Evolutionary conservation across 2,113 vertebrate genomes (phyloP), one percentile per base, ranked within the genome.

Genomic region (Cephalopholis sonnerati): DNA sequence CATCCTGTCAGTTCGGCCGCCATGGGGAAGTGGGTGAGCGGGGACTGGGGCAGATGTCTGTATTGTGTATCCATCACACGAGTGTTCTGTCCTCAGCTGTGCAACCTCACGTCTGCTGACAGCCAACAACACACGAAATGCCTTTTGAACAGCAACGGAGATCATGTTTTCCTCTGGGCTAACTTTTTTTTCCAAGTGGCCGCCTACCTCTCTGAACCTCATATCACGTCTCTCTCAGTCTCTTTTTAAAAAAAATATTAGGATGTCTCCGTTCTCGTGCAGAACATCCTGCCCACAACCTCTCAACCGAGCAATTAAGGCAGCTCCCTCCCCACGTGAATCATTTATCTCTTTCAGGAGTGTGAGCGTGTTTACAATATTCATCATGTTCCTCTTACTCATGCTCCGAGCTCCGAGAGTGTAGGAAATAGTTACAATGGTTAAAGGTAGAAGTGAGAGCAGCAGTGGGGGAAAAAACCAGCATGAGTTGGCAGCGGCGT

Each of bases 51-150:
- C 72, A 79, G 55, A 85, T 69, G 77, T 85, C 83, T 87, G 84
- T 78, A 89, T 76, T 73, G 76, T 87, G 75, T 77, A 79, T 82
- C 74, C 81, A 84, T 91, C 92, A 83, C 92, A 83, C 53, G 27
- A 44, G 17, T 18, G 59, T 74, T 82, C 81, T 79, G 74, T 81
- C 69, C 46, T 79, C 79, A 77, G 79, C 69, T 79, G 84, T 48
- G 63, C 58, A 77, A 92, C 58, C 73, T 74, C 61, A 50, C 84
- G 65, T 61, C 71, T 64, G 61, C 74, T 81, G 90, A 81, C 85
- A 87, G 79, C 51, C 75, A 75, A 79, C 82, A 72, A 85, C 67
- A 78, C 74, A 71, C 72, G 85, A 87, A 74, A 82, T 27, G 36
- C 67, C 74, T 76, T 91, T 86, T 75, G 70, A 90, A 76, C 79